Evolutionary conservation across 2,888 invertebrate species (phyloP), one percentile per base, ranked within the genome.

Genomic region (Enoplolaimus lenunculus): DNA sequence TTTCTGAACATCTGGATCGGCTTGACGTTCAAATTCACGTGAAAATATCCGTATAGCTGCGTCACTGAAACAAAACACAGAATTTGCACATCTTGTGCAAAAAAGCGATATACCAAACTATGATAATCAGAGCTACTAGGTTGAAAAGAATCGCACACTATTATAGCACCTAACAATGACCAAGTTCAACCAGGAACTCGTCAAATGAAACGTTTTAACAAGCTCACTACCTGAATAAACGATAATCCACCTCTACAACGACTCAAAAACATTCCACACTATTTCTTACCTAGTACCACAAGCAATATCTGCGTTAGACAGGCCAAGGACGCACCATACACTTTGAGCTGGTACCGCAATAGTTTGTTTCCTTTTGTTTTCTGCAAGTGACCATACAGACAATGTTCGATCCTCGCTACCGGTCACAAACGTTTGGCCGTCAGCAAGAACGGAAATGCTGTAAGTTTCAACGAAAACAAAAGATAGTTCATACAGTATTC

Each of bases 381-480:
- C 0, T 45, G 45, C 45, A 85, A 86, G 34, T 85, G 83, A 82
- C 93, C 93, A 95, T 78, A 93, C 85, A 69, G 89, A 85, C 16
- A 93, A 84, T 1, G 89, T 88, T 73, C 89, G 87, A 80, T 94
- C 94, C 82, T 94, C 94, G n/a, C 92, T 89, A 71, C 88, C 87
- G 0, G 90, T 89, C 0, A 89, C 89, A 78, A 92, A 88, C 66
- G 87, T 85, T 3, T 66, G 26, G 3, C 29, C 67, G n/a, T 7
- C 16, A 30, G 64, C 7, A 7, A 62, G 28, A 30, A 62, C 7
- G 7, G 64, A 62, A 13, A 62, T 62, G 64, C 64, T 62, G 33
- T 13, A 62, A 62, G 28, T 30, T n/a, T n/a, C n/a, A n/a, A n/a
- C n/a, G n/a, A n/a, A n/a, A n/a, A n/a, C n/a, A n/a, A n/a, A n/a